Evolutionary conservation across 1,140 invertebrate species (phyloP).

Genomic region (Condylostylus longicornis): DNA sequence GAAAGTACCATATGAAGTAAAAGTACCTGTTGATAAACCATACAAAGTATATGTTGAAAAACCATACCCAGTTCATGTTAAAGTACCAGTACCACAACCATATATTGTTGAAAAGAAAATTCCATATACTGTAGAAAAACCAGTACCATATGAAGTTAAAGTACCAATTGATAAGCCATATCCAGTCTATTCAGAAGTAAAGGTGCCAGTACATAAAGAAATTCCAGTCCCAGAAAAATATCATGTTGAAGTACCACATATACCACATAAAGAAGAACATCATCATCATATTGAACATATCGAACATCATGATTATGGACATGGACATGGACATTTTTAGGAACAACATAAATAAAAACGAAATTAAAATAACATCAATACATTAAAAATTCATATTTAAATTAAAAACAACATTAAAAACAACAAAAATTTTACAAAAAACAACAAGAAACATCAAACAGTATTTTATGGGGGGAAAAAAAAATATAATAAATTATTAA

Average conservation of each 20-base stretch:
- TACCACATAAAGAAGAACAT: constrained; percentile 32
- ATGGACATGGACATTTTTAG: too few species aligned
- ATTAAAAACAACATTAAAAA: too few species aligned
- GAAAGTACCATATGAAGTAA: constrained; percentile 57
- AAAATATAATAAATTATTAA: too few species aligned
- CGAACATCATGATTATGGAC: constrained; percentile 17
- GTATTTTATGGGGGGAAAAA: too few species aligned
- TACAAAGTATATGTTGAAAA: constrained; percentile 65
- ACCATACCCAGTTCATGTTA: constrained; percentile 57
- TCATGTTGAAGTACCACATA: constrained; percentile 46
- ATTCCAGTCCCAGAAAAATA: constrained; percentile 58
- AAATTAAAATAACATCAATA: too few species aligned
- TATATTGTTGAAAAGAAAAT: constrained; percentile 60
- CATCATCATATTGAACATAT: constrained; percentile 20
- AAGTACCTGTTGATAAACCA: constrained; percentile 52
- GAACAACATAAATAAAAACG: too few species aligned
- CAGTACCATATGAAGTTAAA: constrained; percentile 57
- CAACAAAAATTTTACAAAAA: too few species aligned
- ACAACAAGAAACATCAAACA: too few species aligned
- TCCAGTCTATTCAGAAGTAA: constrained; percentile 56
- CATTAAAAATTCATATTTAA: too few species aligned
- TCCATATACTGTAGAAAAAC: constrained; percentile 53
- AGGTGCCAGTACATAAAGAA: constrained; percentile 54
- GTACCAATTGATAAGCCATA: constrained; percentile 65
- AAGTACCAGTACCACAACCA: constrained; percentile 61